phyloP scores from a whole-genome alignment of 1,140 invertebrate species.

The Teleopsis dalmanni region DNA sequence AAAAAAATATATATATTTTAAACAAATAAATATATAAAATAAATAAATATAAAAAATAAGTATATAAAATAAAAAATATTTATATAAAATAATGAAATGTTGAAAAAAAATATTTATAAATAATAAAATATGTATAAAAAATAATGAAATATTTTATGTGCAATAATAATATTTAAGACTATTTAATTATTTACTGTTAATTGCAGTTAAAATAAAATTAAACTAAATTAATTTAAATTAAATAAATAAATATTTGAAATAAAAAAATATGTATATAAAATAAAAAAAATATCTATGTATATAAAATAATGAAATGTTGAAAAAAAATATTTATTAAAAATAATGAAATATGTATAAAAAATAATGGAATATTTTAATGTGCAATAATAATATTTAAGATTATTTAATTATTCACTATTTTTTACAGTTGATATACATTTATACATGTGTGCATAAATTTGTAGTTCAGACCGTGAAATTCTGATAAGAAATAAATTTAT shows the following conservation, averaged over 20 bases:
- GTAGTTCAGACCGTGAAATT: too few relatives aligned
- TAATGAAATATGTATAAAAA: too few relatives aligned
- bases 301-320: background rate
- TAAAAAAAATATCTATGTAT: background rate
- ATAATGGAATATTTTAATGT: too few relatives aligned
- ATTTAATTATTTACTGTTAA: background rate
- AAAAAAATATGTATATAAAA: background rate
- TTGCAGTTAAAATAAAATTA: background rate
- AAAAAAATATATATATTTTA: background rate
- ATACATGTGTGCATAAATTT: too few relatives aligned
- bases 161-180: background rate
- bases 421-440: too few relatives aligned
- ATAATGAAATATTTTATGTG: background rate
- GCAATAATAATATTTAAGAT: too few relatives aligned
- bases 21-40: background rate
- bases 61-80: background rate
- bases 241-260: constrained; percentile 2
- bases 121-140: background rate
- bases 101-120: background rate
- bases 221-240: background rate
- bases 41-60: background rate
- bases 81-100: background rate
- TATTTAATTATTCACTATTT: too few relatives aligned
- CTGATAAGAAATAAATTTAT: too few relatives aligned
- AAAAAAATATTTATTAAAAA: too few relatives aligned